These are phyloP conservation scores for Oreohelix idahoensis DNA, from an alignment of 1,140 invertebrate genomes.

Conservation along the genomic window DNA sequence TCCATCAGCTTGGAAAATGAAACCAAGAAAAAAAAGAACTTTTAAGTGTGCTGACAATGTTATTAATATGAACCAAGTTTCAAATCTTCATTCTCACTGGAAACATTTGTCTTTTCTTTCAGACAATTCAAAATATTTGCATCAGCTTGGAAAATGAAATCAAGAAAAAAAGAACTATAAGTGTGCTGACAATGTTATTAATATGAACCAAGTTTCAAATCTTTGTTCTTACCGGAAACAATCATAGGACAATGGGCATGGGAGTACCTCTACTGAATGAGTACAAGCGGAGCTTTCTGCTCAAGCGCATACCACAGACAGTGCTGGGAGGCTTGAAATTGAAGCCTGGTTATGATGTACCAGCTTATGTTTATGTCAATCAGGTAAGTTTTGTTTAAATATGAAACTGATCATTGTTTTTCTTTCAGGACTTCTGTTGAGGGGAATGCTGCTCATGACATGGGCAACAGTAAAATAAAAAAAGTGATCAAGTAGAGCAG, in stretches of 20 bases:
- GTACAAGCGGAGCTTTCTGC: constrained; percentile 73
- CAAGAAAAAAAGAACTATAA: neutral
- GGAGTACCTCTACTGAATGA: constrained; percentile 73
- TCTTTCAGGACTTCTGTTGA: too few relatives aligned
- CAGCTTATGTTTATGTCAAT: constrained; percentile 69
- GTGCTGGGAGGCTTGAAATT: constrained; percentile 72
- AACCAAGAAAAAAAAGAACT: neutral
- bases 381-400: constrained; percentile 51
- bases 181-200: neutral
- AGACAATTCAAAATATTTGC: too few relatives aligned
- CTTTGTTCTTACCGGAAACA: neutral
- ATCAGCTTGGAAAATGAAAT: neutral
- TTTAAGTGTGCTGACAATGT: neutral
- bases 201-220: neutral
- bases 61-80: neutral
- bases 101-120: too few relatives aligned
- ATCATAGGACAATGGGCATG: constrained; percentile 54
- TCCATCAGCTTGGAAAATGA: neutral
- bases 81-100: neutral
- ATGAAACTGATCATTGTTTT: too few relatives aligned
- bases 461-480: too few relatives aligned
- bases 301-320: constrained; percentile 72
- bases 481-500: too few relatives aligned
- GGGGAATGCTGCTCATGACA: too few relatives aligned
- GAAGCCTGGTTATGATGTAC: constrained; percentile 65